Evolutionary conservation across 2,797 vertebrate genomes (phyloP), one percentile per base, ranked within the genome.

Genomic region (Anguilla anguilla): DNA sequence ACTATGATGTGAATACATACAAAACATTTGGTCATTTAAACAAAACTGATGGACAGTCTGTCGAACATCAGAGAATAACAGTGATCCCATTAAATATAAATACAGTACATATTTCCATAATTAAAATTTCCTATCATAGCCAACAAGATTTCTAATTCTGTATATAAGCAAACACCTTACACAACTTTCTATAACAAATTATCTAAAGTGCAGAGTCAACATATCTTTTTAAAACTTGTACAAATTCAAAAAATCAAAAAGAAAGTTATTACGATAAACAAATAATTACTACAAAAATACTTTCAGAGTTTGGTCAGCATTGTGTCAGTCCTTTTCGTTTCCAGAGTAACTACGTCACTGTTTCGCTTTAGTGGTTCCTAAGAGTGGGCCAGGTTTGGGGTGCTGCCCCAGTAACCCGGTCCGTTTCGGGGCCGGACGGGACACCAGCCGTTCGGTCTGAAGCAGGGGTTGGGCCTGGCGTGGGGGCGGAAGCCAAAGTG

Each of bases 201-300:
- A 39, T 94, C 93, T 95, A 96, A 96, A 96, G 96, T 96, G 95
- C 96, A 96, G 91, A 93, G 86, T 87, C 90, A 91, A 91, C 88
- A 81, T 86, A 89, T 90, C 88, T 92, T 91, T 91, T 90, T 88
- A 90, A 90, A 88, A 86, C 88, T 53, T 86, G 81, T 86, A 89
- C 89, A 89, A 87, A 86, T 88, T 90, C 25, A 86, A 81, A 67
- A 77, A 87, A 79, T 91, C 59, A 46, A 86, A 88, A 74, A 57
- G 77, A 89, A 64, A 25, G 3, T 64, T 10, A 64, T 64, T 64
- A 64, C 59, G 17, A 64, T 64, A 64, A 46, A 64, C 91, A 55
- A 90, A 85, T 87, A 92, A 59, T 64, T 86, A 88, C 89, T 92
- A 89, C 89, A 94, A 93, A 91, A 94, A 92, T 90, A 89, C 84